Conservation (phyloP, 2,797 vertebrate genomes). For the Octomys mimax region DNA sequence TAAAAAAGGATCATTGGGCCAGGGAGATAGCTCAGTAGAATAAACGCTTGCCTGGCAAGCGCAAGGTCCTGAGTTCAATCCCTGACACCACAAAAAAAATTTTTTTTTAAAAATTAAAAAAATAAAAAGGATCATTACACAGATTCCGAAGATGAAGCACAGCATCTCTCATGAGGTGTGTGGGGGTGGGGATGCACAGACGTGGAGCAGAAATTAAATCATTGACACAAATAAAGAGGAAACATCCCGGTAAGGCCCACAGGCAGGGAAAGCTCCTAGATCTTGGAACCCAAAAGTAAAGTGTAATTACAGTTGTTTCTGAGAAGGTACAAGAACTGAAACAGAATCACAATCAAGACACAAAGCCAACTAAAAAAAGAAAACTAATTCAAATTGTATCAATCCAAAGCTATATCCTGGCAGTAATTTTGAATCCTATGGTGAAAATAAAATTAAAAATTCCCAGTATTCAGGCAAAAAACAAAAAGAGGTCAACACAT, state of each 20-base stretch:
- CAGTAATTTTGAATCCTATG: not conserved
- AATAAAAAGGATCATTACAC: not conserved
- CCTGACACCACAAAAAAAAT: too few species aligned
- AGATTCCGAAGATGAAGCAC: not conserved
- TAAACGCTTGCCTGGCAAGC: too few species aligned
- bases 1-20: not conserved
- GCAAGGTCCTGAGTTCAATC: too few species aligned
- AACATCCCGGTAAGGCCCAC: not conserved
- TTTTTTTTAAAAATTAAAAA: too few species aligned
- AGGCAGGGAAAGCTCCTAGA: not conserved
- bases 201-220: not conserved
- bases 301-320: conserved; percentile 48
- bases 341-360: conserved; percentile 8
- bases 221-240: not conserved
- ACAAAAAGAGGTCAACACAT: conserved; percentile 46
- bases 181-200: not conserved
- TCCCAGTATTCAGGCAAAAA: conserved; percentile 36
- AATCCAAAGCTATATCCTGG: conserved; percentile 23
- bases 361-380: not conserved
- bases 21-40: too few species aligned
- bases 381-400: conserved; percentile 34
- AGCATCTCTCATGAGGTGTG: not conserved
- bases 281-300: not conserved
- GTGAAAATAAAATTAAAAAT: conserved; percentile 20
- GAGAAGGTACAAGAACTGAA: conserved; percentile 44